Base-by-base conservation (phyloP, 2,797 vertebrate genomes). In the Alauda arvensis region DNA sequence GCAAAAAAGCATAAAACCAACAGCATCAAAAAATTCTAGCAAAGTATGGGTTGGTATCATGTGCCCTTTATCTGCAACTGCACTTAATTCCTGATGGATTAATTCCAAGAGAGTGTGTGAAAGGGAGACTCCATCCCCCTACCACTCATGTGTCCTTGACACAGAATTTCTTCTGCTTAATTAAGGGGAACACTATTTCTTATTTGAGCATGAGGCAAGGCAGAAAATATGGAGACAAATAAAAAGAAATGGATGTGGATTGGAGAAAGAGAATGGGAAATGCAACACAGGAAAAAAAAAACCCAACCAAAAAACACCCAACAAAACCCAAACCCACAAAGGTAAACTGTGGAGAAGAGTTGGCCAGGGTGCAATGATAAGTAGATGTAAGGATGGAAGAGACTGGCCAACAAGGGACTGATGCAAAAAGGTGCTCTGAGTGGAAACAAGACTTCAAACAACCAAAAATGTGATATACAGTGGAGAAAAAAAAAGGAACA, bases 261-360 rank as follows among this genome's bases (percentile, higher is more conserved):
- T 53, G 26, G 42, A 88, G 37, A 88, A 83, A 56, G 14, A 57
- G 33, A 89, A 78, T 45, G 11, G 68, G 31, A 71, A 86, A 74
- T 55, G 7, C 25, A 85, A 63, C 13, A 18, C 0, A 3, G 39
- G 5, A 1, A 42, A 61, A 59, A 34, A 33, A 1, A 2, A 3
- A 3, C 9, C 8, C 15, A 42, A 39, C 6, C 26, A 39, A 21
- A 1, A 3, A 4, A 2, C 5, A 14, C 13, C 6, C n/a, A 57
- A 33, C 16, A 31, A 29, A 25, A 13, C 10, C 8, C 18, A 63
- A 70, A 3, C 3, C 4, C 25, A 33, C 12, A 40, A 23, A 77
- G 81, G 55, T 39, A 78, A 65, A 15, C 3, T 13, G 18, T 12
- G 9, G 5, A 65, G 13, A 34, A 55, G 42, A 40, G 6, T 4